Percentiles rank a stretch among this genome's conserved stretches.
These are phyloP conservation scores for Puffinus mauretanicus DNA, from an alignment of 2,113 vertebrate genomes.

Conservation along the genomic window DNA sequence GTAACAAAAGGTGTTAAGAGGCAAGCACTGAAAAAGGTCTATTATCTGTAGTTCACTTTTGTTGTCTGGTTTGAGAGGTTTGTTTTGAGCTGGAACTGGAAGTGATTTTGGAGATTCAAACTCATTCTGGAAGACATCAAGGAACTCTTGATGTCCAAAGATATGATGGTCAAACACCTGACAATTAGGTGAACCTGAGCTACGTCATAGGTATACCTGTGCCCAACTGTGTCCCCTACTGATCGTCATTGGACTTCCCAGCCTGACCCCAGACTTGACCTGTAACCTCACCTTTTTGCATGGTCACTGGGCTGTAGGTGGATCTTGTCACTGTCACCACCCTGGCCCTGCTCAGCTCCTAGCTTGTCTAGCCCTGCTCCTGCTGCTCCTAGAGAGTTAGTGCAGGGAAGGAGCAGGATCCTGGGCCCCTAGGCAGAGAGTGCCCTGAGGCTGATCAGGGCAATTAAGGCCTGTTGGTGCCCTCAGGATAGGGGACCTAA, in stretches of 20 bases:
- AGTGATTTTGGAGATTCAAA: neutral
- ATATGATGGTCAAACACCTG: neutral
- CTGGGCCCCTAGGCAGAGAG: neutral
- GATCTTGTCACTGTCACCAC: neutral
- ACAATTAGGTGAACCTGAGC: neutral
- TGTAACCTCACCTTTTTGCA: neutral
- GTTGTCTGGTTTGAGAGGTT: neutral
- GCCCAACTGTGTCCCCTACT: neutral
- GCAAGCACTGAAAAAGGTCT: neutral
- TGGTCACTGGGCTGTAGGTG: neutral
- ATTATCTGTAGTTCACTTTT: neutral
- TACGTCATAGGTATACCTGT: neutral
- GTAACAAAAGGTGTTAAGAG: neutral
- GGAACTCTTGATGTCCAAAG: neutral
- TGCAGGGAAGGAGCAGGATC: neutral
- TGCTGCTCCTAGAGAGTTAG: neutral
- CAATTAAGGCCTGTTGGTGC: neutral
- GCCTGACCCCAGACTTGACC: neutral
- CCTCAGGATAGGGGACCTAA: neutral
- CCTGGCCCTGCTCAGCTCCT: neutral
- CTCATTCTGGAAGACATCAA: neutral
- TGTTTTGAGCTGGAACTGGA: neutral
- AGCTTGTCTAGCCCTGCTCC: neutral
- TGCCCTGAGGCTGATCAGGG: neutral
- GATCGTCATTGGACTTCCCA: neutral